These are phyloP conservation scores for Cygnus buccinator DNA, from an alignment of 2,113 vertebrate species.

Conservation along the genomic window DNA sequence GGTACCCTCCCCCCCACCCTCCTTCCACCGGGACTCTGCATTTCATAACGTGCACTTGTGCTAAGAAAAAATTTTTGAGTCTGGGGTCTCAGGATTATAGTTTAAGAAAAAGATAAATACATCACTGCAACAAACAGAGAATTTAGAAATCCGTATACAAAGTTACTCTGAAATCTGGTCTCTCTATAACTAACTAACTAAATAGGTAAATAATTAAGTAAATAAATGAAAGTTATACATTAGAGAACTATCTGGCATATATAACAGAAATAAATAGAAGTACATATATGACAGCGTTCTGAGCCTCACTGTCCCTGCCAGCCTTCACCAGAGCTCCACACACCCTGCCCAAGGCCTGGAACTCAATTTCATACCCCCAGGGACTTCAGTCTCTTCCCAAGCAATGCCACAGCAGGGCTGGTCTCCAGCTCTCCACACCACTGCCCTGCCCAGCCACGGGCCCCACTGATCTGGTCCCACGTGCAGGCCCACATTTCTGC, in stretches of 20 bases:
- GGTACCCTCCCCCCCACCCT: no score
- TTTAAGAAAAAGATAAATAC: background rate
- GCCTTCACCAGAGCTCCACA: accelerated
- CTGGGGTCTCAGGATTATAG: background rate
- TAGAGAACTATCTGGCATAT: background rate
- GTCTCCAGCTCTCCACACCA: background rate
- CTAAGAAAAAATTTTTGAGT: background rate
- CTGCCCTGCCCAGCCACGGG: accelerated
- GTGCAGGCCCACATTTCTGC: accelerated
- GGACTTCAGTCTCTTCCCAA: background rate
- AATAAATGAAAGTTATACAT: no score
- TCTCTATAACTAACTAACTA: background rate
- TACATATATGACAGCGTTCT: background rate
- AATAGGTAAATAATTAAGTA: background rate
- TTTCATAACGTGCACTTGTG: background rate
- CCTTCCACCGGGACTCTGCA: background rate
- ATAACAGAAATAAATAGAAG: background rate
- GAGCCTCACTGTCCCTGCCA: background rate
- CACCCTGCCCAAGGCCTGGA: background rate
- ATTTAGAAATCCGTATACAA: background rate
- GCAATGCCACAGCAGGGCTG: accelerated
- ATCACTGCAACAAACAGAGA: background rate
- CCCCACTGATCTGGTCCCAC: accelerated
- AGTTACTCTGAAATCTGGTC: background rate
- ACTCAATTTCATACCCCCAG: accelerated